Conservation (phyloP, 1,140 invertebrate genomes). For the Akabosia matsudoensis region DNA sequence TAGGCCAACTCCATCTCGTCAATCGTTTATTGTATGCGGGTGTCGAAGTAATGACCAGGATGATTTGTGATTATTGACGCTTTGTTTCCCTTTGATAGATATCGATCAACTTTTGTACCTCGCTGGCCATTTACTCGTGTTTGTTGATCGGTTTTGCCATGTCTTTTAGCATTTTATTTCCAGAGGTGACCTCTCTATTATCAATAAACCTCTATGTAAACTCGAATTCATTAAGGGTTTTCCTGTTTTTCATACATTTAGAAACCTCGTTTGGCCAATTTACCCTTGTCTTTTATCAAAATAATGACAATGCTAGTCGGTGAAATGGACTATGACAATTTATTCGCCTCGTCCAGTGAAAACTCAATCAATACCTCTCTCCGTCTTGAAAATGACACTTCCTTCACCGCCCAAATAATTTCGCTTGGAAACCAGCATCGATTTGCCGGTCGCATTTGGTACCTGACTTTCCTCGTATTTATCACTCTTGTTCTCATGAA, state of each 20-base stretch:
- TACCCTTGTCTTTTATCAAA: constrained; percentile 31
- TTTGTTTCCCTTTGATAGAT: constrained; percentile 17
- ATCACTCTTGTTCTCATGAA: constrained; percentile 54
- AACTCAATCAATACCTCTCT: not conserved
- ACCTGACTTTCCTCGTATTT: constrained; percentile 50
- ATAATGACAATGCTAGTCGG: constrained; percentile 58
- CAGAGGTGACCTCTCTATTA: constrained; percentile 26
- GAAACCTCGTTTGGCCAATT: constrained; percentile 16
- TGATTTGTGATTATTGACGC: not conserved
- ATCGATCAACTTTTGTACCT: constrained; percentile 32
- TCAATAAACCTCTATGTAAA: not conserved
- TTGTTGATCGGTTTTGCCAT: constrained; percentile 38
- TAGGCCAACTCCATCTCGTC: too few relatives aligned
- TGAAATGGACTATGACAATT: constrained; percentile 57
- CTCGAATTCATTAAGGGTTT: not conserved
- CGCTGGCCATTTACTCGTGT: constrained; percentile 35
- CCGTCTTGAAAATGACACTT: not conserved
- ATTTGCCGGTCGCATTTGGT: constrained; percentile 48
- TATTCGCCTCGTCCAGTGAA: constrained; percentile 26
- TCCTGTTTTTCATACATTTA: not conserved
- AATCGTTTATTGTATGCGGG: not conserved
- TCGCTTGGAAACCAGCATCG: constrained; percentile 44
- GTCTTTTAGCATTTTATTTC: constrained; percentile 39
- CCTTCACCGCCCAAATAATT: not conserved
- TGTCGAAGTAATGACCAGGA: not conserved